Percentiles rank a stretch among this genome's conserved stretches.
Conservation (phyloP, 2,888 invertebrate species). For the Acanthopleura granulata region DNA sequence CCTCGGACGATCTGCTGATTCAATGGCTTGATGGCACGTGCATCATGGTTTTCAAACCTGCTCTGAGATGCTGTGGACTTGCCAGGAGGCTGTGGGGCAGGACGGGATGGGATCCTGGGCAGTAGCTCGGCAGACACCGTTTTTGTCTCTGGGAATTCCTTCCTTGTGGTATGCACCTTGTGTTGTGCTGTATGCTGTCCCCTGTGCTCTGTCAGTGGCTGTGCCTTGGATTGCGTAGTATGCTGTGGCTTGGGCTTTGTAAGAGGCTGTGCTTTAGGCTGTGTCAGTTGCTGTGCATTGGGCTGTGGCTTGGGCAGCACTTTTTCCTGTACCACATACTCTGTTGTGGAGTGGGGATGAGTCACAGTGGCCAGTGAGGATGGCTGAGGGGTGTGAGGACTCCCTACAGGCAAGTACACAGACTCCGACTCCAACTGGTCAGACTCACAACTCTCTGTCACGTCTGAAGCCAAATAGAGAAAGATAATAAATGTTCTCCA, state of each 20-base stretch:
- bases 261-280: constrained; percentile 19
- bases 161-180: constrained; percentile 32
- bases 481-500: background rate
- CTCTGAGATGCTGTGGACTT: background rate
- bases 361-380: constrained; percentile 29
- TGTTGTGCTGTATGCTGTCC: too few species aligned
- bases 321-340: constrained; percentile 30
- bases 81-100: too few species aligned
- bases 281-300: constrained; percentile 20
- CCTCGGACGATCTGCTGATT: constrained; percentile 48
- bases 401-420: constrained; percentile 55
- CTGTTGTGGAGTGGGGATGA: constrained; percentile 21
- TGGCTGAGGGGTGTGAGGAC: constrained; percentile 31
- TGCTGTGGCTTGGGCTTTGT: constrained; percentile 15
- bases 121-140: background rate
- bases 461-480: constrained; percentile 40
- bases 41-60: constrained; percentile 53
- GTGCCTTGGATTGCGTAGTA: constrained; percentile 17
- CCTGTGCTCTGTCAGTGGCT: too few species aligned
- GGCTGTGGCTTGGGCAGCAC: background rate
- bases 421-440: constrained; percentile 61
- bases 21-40: constrained; percentile 52
- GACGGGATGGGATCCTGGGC: too few species aligned
- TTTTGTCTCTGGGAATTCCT: constrained; percentile 31
- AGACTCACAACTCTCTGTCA: background rate